Evolutionary conservation across 2,113 vertebrate genomes (phyloP).

Genomic region (Amphilophus citrinellus): DNA sequence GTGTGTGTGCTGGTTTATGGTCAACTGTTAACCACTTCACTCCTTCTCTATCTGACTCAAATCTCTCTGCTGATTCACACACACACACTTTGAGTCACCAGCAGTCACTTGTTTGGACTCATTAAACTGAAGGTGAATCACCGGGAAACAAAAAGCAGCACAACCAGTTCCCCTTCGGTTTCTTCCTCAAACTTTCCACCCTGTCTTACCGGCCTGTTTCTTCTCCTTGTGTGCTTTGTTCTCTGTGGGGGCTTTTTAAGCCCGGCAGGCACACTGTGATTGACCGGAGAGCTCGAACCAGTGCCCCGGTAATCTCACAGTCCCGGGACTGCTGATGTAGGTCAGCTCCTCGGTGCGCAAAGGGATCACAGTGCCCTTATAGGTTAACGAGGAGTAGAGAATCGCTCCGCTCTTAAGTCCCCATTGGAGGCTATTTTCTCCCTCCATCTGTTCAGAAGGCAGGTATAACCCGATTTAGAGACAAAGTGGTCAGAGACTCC

Average conservation of each 20-base stretch:
- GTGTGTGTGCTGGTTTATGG: constrained; percentile 25
- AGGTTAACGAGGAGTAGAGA: constrained; percentile 34
- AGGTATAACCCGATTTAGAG: constrained; percentile 82
- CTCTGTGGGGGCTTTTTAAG: constrained; percentile 11
- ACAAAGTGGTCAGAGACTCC: constrained; percentile 75
- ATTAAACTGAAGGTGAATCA: constrained; percentile 61
- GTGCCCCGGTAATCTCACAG: constrained; percentile 52
- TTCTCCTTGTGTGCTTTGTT: constrained; percentile 1
- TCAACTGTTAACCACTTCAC: constrained; percentile 30
- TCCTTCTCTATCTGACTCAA: constrained; percentile 46
- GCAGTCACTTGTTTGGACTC: constrained; percentile 58
- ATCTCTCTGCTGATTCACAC: constrained; percentile 61
- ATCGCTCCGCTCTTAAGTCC: constrained; percentile 48
- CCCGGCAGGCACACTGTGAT: constrained; percentile 19
- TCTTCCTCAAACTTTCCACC: constrained; percentile 60
- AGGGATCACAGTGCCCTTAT: constrained; percentile 36
- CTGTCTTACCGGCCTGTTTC: neutral
- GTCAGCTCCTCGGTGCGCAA: constrained; percentile 56
- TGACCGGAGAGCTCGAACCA: constrained; percentile 36
- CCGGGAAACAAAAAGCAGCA: constrained; percentile 17
- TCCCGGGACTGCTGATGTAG: constrained; percentile 54
- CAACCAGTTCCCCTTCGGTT: constrained; percentile 29
- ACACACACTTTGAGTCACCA: constrained; percentile 66
- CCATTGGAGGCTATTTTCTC: constrained; percentile 36
- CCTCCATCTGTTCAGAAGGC: constrained; percentile 78